A percentile compares a stretch with the other conserved stretches of the same genome.
Conservation (phyloP, 2,113 vertebrate genomes). For the Tachuris rubrigastra region DNA sequence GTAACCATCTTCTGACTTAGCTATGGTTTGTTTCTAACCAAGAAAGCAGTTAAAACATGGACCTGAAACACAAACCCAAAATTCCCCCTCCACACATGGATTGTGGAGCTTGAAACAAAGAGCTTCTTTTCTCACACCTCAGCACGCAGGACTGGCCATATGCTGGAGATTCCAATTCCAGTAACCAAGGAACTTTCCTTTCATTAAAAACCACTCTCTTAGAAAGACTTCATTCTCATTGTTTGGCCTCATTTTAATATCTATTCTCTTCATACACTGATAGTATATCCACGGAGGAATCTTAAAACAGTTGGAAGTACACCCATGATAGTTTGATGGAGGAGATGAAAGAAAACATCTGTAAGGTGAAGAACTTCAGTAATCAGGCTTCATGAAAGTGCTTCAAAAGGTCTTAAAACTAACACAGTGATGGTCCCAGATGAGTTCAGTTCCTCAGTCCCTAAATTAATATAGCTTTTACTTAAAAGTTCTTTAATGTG, state of each 20-base stretch:
- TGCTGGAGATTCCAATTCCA: not conserved
- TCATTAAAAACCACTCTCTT: not conserved
- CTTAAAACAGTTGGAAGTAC: not conserved
- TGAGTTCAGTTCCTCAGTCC: not conserved
- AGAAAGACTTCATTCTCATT: not conserved
- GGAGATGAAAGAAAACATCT: not conserved
- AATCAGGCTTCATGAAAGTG: not conserved
- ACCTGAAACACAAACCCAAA: not conserved
- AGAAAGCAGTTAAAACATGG: not conserved
- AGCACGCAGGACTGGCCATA: not conserved
- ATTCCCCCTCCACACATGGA: rapidly evolving
- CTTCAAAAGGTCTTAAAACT: not conserved
- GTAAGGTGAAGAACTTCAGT: not conserved
- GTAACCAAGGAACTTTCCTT: not conserved
- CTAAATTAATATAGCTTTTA: not conserved
- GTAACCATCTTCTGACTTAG: not conserved
- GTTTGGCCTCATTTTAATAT: not conserved
- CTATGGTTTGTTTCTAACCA: not conserved
- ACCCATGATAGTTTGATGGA: not conserved
- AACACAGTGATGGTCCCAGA: not conserved
- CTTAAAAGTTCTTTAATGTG: not conserved
- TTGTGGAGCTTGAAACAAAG: not conserved
- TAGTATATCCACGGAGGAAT: not conserved
- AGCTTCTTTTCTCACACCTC: not conserved
- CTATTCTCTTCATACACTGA: not conserved